Percentiles rank a stretch among this genome's conserved stretches.
Conservation (phyloP, 2,888 invertebrate genomes). For the Plutella xylostella region DNA sequence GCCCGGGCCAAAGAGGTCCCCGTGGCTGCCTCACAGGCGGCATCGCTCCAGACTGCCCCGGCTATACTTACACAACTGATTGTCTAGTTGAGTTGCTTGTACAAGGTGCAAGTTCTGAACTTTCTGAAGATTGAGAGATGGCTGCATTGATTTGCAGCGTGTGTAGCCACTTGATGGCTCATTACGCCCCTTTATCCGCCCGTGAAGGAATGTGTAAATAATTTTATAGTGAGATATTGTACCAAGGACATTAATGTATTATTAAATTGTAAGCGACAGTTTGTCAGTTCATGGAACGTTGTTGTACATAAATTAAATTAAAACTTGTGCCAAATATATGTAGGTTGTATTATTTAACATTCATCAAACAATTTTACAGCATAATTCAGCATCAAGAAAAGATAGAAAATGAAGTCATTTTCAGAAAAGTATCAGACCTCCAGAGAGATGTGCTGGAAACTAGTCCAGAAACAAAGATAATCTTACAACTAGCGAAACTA, state of each 20-base stretch:
- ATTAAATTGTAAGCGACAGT: too few relatives aligned
- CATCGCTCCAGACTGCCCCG: constrained; percentile 25
- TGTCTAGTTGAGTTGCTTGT: background rate
- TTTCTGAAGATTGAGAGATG: too few relatives aligned
- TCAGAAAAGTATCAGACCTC: too few relatives aligned
- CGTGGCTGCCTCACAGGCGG: constrained; percentile 32
- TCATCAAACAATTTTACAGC: too few relatives aligned
- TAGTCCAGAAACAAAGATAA: background rate
- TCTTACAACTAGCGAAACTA: constrained; percentile 10
- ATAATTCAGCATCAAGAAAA: too few relatives aligned
- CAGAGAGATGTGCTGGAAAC: too few relatives aligned
- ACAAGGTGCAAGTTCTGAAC: too few relatives aligned
- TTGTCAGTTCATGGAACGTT: constrained; percentile 27
- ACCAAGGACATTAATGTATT: background rate
- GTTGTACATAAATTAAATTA: constrained; percentile 23
- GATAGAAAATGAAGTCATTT: too few relatives aligned
- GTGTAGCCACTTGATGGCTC: constrained; percentile 25
- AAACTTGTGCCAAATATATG: constrained; percentile 14
- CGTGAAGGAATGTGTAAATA: constrained; percentile 14
- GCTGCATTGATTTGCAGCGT: too few relatives aligned
- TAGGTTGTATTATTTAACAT: too few relatives aligned
- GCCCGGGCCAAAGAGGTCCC: constrained; percentile 27
- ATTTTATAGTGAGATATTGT: background rate
- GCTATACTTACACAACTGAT: constrained; percentile 28
- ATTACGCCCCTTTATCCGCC: constrained; percentile 28